Percentiles rank a stretch among this genome's conserved stretches.
phyloP scores from a whole-genome alignment of 2,888 invertebrate species.

The Drosophila koepferae region DNA sequence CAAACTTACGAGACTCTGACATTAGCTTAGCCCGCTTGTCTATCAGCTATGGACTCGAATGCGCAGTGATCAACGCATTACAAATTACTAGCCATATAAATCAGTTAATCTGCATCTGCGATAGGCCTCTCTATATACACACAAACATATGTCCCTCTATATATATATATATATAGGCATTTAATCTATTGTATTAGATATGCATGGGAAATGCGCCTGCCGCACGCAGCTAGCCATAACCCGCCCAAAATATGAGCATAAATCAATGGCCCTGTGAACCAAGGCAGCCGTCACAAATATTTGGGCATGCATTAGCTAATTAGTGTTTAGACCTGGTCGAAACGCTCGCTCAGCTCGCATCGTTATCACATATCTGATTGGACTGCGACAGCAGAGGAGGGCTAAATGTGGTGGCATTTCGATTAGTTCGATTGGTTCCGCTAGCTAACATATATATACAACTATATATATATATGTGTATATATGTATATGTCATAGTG shows the following conservation, averaged over 20 bases:
- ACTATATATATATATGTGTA: not conserved
- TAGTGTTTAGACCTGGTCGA: conserved; percentile 41
- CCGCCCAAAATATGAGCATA: conserved; percentile 63
- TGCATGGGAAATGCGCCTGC: conserved; percentile 50
- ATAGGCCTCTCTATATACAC: conserved; percentile 60
- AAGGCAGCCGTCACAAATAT: conserved; percentile 46
- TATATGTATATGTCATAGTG: not conserved
- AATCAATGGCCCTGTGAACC: conserved; percentile 67
- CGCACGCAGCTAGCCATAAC: conserved; percentile 43
- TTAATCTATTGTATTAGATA: conserved; percentile 20
- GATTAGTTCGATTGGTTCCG: conserved; percentile 19
- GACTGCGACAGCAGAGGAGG: not conserved
- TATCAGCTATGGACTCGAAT: conserved; percentile 32
- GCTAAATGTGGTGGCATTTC: conserved; percentile 5
- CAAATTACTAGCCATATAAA: conserved; percentile 73
- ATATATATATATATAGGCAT: not conserved
- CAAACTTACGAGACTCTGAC: conserved; percentile 37
- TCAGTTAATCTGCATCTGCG: conserved; percentile 78
- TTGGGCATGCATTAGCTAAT: conserved; percentile 67
- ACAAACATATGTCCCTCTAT: not conserved
- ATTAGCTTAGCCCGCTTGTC: conserved; percentile 41
- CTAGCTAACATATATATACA: not conserved
- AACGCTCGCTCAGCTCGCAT: not conserved
- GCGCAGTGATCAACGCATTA: conserved; percentile 76
- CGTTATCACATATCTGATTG: conserved; percentile 39